Evolutionary conservation across 23 tunicate genomes (phyloP).

Genomic region (Halocynthia aurantium): DNA sequence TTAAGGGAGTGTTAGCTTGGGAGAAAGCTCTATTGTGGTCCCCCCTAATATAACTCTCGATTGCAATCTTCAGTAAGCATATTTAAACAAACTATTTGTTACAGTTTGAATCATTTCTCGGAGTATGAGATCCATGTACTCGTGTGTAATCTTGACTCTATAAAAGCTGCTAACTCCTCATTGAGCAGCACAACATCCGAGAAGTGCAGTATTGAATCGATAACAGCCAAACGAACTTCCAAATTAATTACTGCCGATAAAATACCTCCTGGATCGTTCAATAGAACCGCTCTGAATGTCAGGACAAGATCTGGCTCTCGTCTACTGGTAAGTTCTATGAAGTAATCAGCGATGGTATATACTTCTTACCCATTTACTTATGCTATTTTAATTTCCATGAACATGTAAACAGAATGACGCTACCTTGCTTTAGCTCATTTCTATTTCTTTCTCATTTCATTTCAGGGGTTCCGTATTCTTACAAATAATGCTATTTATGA

Average conservation of each 20-base stretch:
- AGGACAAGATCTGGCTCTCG: background rate
- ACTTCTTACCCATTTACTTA: too few relatives aligned
- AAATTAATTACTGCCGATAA: slow-evolving; percentile 21
- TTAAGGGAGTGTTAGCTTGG: too few relatives aligned
- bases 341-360: background rate
- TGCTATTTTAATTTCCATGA: too few relatives aligned
- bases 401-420: too few relatives aligned
- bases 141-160: slow-evolving; percentile 42
- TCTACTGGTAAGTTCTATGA: background rate
- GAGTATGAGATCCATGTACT: slow-evolving; percentile 49
- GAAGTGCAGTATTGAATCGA: slow-evolving; percentile 36
- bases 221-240: slow-evolving; percentile 36
- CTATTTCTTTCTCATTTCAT: too few relatives aligned
- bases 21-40: too few relatives aligned
- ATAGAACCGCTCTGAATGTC: background rate
- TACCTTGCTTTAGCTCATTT: too few relatives aligned
- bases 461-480: too few relatives aligned
- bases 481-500: too few relatives aligned
- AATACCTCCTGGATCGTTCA: slow-evolving; percentile 13
- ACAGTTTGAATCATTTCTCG: slow-evolving; percentile 58
- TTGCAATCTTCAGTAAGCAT: too few relatives aligned
- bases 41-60: too few relatives aligned
- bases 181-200: background rate
- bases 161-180: background rate
- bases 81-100: background rate